These are phyloP conservation scores for Echinops telfairi DNA, from an alignment of 2,113 vertebrate species.

Conservation along the genomic window DNA sequence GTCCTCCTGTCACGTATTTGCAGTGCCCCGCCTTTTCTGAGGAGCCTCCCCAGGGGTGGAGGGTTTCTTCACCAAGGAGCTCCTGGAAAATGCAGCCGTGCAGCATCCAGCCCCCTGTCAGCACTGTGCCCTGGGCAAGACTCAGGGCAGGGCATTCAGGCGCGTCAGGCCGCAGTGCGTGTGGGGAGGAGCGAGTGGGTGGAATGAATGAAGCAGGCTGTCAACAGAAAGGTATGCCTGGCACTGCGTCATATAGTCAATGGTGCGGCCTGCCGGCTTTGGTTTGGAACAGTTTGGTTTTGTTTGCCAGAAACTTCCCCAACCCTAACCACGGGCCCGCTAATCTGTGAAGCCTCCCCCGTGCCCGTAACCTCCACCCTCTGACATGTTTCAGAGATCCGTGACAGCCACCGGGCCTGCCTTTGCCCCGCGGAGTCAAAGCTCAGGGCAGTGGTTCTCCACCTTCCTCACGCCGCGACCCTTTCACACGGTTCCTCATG, in stretches of 20 bases:
- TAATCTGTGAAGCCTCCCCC: background rate
- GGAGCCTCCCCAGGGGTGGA: background rate
- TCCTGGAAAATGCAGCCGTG: background rate
- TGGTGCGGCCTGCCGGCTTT: background rate
- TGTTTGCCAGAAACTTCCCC: background rate
- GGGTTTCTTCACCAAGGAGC: background rate
- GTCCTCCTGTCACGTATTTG: background rate
- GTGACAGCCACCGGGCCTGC: accelerated
- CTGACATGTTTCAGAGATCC: background rate
- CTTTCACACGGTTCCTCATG: too few species aligned
- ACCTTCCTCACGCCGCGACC: too few species aligned
- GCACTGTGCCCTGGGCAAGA: background rate
- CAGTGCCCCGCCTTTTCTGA: background rate
- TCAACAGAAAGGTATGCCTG: background rate
- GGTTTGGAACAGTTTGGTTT: too few species aligned
- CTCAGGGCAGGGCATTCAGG: background rate
- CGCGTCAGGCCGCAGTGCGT: background rate
- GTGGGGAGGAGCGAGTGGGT: too few species aligned
- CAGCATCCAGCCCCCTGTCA: background rate
- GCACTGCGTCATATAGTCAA: background rate
- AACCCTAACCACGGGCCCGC: background rate
- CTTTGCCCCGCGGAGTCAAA: accelerated
- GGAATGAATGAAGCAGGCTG: background rate
- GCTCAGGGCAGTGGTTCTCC: too few species aligned
- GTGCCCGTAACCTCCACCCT: background rate